Evolutionary conservation across 2,113 vertebrate species (phyloP), one percentile per base, ranked within the genome.

Genomic region (Nansenia antarctica): DNA sequence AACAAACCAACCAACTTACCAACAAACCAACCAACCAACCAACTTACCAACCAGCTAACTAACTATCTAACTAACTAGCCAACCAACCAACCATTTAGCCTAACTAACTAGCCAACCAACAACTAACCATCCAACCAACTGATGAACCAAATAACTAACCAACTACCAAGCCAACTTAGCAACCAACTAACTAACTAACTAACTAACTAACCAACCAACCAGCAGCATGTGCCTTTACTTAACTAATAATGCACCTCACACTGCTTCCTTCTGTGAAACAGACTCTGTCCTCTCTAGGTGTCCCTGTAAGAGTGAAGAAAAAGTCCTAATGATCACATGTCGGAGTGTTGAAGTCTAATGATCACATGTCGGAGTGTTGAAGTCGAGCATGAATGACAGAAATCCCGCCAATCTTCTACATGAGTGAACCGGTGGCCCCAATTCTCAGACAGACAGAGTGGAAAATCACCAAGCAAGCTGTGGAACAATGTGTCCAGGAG

Each of bases 151-250:
- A 49, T n/a, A 49, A 49, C 20, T 2, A 49, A 49, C 45, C 18
- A 20, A 22, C 45, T 1, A 67, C 59, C 27, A 5, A 52, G n/a
- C 29, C n/a, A 18, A 42, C 15, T 42, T 7, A n/a, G 5, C 45
- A 49, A n/a, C 20, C 18, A 18, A 49, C 45, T n/a, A 9, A 20
- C 6, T 20, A 7, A 47, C 45, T 22, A n/a, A 49, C n/a, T 22
- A 7, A 15, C 18, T n/a, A 49, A 49, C 20, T 2, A 49, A 49
- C 45, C 18, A 20, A 22, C 45, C 1, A 67, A 62, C 27, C 11
- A 52, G n/a, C 29, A 65, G 27, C 39, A 49, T 31, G 60, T 27
- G 62, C 8, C 8, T 69, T 42, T 60, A 74, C 62, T 80, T 62
- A 74, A 27, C 37, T 66, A 37, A 20, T 31, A 54, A 39, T 58